These are phyloP conservation scores for Neoaliturus tenellus DNA, from an alignment of 2,888 invertebrate species.

Conservation along the genomic window DNA sequence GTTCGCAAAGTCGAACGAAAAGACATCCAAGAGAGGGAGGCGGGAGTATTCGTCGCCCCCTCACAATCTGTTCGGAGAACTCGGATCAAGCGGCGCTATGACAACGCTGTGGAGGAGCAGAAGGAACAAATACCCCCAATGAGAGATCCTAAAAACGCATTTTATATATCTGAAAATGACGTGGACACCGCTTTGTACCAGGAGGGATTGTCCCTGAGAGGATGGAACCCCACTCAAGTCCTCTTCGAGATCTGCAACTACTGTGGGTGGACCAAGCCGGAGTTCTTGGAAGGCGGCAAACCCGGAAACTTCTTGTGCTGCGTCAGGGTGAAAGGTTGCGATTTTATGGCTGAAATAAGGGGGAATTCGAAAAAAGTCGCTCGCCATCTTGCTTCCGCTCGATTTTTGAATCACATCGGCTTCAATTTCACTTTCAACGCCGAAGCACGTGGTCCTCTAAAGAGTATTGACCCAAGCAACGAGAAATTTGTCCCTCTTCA, in stretches of 20 bases:
- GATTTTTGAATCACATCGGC: background rate
- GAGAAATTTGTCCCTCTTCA: background rate
- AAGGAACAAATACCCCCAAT: background rate
- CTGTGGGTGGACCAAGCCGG: background rate
- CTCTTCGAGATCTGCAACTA: background rate
- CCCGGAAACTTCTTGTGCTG: background rate
- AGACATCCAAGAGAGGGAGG: background rate
- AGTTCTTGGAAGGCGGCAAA: background rate
- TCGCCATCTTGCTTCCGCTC: background rate
- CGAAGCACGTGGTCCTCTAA: background rate
- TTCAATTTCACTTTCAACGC: background rate
- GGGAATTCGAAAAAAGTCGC: background rate
- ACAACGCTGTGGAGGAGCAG: background rate
- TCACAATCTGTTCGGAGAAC: background rate
- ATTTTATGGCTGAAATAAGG: background rate
- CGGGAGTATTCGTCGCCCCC: background rate
- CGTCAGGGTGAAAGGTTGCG: background rate
- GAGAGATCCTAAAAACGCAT: background rate
- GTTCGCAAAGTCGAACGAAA: background rate
- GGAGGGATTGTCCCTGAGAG: background rate
- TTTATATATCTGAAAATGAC: background rate
- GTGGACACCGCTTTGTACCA: background rate
- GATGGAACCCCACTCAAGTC: background rate
- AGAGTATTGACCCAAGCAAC: background rate
- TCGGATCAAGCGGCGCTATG: background rate